Evolutionary conservation across 2,888 invertebrate genomes (phyloP).

Genomic region (Cataglyphis altisquamis): DNA sequence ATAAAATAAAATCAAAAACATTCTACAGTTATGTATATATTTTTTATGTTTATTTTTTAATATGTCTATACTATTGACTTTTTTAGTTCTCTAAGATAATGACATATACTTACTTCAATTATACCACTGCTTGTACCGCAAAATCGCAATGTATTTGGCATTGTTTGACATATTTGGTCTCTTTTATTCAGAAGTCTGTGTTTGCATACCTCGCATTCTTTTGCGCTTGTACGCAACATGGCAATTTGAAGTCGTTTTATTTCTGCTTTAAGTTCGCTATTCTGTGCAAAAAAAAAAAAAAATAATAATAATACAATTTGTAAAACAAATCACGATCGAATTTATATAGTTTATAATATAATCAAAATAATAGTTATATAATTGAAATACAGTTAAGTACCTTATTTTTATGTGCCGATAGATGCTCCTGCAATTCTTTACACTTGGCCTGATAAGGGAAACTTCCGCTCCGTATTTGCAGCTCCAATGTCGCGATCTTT

Average conservation of each 20-base stretch:
- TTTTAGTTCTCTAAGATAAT: not conserved
- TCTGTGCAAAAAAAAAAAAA: slow-evolving; percentile 49
- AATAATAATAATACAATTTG: not conserved
- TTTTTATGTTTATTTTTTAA: not conserved
- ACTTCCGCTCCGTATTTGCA: slow-evolving; percentile 79
- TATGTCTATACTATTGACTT: not conserved
- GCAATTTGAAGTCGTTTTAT: slow-evolving; percentile 72
- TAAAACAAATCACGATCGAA: not conserved
- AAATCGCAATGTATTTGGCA: slow-evolving; percentile 67
- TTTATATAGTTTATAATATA: not conserved
- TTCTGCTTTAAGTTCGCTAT: slow-evolving; percentile 65
- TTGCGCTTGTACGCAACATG: slow-evolving; percentile 67
- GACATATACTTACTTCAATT: slow-evolving; percentile 74
- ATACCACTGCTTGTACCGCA: slow-evolving; percentile 76
- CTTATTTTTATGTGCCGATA: slow-evolving; percentile 73
- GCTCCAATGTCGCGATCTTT: slow-evolving; percentile 79
- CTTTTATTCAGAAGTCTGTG: slow-evolving; percentile 71
- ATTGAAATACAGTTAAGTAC: slow-evolving; percentile 64
- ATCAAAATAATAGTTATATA: not conserved
- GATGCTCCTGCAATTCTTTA: slow-evolving; percentile 78
- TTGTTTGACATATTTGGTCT: slow-evolving; percentile 78
- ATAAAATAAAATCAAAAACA: not conserved
- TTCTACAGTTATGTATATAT: not conserved
- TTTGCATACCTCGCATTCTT: slow-evolving; percentile 77
- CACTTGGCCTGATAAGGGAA: slow-evolving; percentile 81